Percentiles rank a stretch among this genome's conserved stretches.
phyloP scores from a whole-genome alignment of 1,140 invertebrate genomes.

The Cydia splendana region DNA sequence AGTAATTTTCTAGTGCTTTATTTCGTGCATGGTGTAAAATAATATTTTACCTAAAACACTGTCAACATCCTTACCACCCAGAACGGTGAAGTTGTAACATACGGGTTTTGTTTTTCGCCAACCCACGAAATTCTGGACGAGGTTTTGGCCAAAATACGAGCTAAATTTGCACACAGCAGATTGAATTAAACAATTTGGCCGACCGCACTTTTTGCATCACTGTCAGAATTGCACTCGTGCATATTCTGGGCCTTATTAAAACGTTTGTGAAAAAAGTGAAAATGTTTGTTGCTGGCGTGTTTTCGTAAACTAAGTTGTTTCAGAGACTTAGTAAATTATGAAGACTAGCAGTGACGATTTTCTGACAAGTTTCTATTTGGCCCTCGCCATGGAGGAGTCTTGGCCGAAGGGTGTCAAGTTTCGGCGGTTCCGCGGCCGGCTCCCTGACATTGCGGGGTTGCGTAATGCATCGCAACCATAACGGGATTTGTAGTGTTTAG shows the following conservation, averaged over 20 bases:
- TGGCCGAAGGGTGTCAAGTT: no score
- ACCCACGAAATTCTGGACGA: neutral
- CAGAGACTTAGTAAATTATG: no score
- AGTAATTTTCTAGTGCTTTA: no score
- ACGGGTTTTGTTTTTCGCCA: neutral
- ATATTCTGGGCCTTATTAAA: neutral
- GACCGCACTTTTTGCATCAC: constrained; percentile 9
- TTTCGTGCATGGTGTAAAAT: no score
- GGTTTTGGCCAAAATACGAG: constrained; percentile 29
- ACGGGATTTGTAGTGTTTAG: no score
- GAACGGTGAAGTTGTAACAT: neutral
- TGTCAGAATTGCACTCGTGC: neutral
- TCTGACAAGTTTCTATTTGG: no score
- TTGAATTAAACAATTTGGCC: constrained; percentile 22
- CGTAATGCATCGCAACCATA: no score
- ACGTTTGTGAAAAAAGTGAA: neutral
- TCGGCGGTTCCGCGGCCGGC: no score
- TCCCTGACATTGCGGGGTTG: no score
- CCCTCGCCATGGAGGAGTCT: no score
- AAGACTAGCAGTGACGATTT: no score
- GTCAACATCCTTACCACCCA: neutral
- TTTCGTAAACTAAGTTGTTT: neutral
- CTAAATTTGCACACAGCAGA: constrained; percentile 1
- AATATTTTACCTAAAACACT: neutral
- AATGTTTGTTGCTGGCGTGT: neutral